Conservation (phyloP, 2,113 vertebrate genomes). For the Ahaetulla prasina region DNA sequence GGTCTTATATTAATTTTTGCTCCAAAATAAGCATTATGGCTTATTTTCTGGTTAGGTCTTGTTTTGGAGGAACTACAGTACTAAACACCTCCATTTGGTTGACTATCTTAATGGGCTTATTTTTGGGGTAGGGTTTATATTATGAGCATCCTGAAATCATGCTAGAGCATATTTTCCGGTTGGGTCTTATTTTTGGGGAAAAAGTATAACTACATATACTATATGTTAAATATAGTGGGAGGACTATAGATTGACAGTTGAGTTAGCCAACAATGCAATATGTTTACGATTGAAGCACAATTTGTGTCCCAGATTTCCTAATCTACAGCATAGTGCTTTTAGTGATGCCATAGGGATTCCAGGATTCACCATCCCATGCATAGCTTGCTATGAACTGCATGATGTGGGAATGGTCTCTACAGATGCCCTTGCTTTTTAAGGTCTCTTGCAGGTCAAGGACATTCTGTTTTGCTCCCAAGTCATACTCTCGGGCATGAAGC, state of each 20-base stretch:
- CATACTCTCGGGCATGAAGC: neutral
- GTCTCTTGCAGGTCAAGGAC: neutral
- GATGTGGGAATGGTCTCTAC: neutral
- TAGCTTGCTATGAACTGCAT: neutral
- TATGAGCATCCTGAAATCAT: no score
- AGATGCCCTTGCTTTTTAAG: neutral
- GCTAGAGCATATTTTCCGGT: no score
- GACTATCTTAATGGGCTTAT: no score
- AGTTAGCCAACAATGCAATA: neutral
- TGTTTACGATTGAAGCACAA: neutral
- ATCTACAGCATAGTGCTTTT: neutral
- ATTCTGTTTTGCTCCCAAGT: neutral
- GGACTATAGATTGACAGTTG: neutral
- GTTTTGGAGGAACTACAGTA: no score
- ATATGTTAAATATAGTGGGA: neutral
- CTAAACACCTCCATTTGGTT: no score
- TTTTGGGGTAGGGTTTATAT: no score
- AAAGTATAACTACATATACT: neutral
- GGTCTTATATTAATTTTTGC: no score
- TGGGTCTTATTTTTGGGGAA: no score
- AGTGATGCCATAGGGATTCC: neutral
- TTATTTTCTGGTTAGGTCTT: no score
- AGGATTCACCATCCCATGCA: neutral
- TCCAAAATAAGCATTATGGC: no score
- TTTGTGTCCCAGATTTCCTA: neutral